Percentiles rank a stretch among this genome's conserved stretches.
Evolutionary conservation across 2,888 invertebrate genomes (phyloP).

Genomic region (Tortrix viridana): DNA sequence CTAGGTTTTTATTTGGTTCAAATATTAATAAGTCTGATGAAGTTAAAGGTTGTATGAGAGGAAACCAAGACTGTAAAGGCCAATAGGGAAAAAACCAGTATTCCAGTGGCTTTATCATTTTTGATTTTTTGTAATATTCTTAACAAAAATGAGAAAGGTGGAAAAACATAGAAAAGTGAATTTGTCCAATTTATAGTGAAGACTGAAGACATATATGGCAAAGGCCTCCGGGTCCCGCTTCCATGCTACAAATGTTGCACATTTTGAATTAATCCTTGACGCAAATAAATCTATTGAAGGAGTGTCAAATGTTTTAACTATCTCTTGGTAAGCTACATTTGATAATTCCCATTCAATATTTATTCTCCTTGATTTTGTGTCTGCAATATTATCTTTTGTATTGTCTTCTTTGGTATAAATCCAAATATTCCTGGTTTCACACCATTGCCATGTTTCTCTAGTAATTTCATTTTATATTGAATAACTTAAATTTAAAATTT

Average conservation of each 20-base stretch:
- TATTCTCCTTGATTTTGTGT: constrained; percentile 19
- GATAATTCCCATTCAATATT: constrained; percentile 18
- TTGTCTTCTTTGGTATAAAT: constrained; percentile 24
- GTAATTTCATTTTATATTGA: too few relatives aligned
- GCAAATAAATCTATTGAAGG: constrained; percentile 29
- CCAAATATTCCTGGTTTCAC: constrained; percentile 19
- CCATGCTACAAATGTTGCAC: constrained; percentile 20
- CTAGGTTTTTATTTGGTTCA: constrained; percentile 12
- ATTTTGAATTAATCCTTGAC: constrained; percentile 26
- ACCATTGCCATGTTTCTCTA: constrained; percentile 25
- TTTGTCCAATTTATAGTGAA: constrained; percentile 32
- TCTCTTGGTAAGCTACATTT: background rate
- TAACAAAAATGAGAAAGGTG: constrained; percentile 27
- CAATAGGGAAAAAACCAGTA: constrained; percentile 34
- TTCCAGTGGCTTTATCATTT: constrained; percentile 32
- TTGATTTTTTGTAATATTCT: constrained; percentile 33
- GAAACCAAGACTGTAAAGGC: constrained; percentile 33
- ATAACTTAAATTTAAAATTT: too few relatives aligned
- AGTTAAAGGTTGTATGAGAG: background rate
- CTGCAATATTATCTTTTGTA: constrained; percentile 30
- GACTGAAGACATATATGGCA: constrained; percentile 34
- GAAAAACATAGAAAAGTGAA: constrained; percentile 34
- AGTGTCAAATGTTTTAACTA: background rate
- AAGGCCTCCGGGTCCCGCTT: constrained; percentile 12
- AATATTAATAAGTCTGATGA: background rate